Conservation (phyloP, 2,888 invertebrate species). For the Hydrotaea cyrtoneurina region DNA sequence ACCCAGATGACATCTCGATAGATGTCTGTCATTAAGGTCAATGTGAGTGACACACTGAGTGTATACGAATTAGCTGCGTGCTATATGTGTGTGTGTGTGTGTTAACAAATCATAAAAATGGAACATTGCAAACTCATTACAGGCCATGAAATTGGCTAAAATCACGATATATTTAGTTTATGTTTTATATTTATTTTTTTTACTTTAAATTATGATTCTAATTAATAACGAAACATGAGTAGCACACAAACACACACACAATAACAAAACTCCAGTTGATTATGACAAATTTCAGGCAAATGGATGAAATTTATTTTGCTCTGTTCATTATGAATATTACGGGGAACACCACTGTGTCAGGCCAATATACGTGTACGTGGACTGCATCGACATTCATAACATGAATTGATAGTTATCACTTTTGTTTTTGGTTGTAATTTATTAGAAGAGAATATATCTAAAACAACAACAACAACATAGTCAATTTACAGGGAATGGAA, state of each 20-base stretch:
- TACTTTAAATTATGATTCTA: constrained; percentile 8
- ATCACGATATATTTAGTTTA: constrained; percentile 13
- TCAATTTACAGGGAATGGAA: not conserved
- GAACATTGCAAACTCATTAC: constrained; percentile 2
- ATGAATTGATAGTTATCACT: not conserved
- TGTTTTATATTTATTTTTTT: not conserved
- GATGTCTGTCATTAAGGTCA: constrained; percentile 40
- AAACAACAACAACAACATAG: not conserved
- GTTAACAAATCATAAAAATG: constrained; percentile 7
- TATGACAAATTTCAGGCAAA: not conserved
- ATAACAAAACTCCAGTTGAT: constrained; percentile 15
- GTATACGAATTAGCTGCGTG: not conserved
- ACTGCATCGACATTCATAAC: constrained; percentile 3
- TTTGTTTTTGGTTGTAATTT: constrained; percentile 3
- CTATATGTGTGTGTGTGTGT: not conserved
- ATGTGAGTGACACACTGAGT: constrained; percentile 36
- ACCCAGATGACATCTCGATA: constrained; percentile 17
- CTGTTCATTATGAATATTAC: not conserved
- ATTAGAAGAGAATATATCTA: not conserved
- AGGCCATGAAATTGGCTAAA: constrained; percentile 17
- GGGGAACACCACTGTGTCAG: not conserved
- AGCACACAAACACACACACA: not conserved
- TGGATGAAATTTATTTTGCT: constrained; percentile 12
- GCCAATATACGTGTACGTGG: not conserved
- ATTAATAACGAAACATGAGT: constrained; percentile 18